Base-by-base conservation (phyloP, 2,113 vertebrate species). In the Oreochromis tanganicae region DNA sequence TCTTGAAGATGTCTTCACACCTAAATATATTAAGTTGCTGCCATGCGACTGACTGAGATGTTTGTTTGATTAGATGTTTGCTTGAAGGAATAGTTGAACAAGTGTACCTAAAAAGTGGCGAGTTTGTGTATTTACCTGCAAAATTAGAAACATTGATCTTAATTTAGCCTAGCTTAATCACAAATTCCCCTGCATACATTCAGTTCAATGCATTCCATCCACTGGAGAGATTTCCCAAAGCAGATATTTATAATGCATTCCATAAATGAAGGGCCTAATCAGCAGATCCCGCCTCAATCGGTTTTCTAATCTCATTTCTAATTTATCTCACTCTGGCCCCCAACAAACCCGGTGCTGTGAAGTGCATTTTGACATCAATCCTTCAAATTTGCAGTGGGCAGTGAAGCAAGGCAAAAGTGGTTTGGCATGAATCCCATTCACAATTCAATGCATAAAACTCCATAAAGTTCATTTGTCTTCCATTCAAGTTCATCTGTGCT, bases 261-360 rank as follows among this genome's bases (percentile, higher is more conserved):
- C 73, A 73, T 21, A 85, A 92, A 91, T 85, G 81, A 90, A 91
- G 84, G 91, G 41, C 38, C 52, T 85, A 90, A 89, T 92, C 88
- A 89, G 89, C 85, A 90, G 66, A 84, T 87, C 83, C 85, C 89
- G 83, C 86, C 84, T 90, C 91, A 85, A 81, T 93, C 82, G 81
- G 41, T 81, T 87, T 90, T 82, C 80, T 82, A 83, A 83, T 92
- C 92, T 91, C 87, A 87, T 89, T 93, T 89, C 75, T 93, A 89
- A 90, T 94, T 93, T 81, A 92, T 94, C 80, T 91, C 50, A 52
- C 90, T 87, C 81, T 82, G 36, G 87, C 88, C 85, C 84, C 66
- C 71, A 87, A 90, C 82, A 85, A 89, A 87, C 68, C 16, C 24
- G 0, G 59, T 29, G 27, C 59, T 5, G 59, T 87, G 50, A 87